Evolutionary conservation across 2,113 vertebrate species (phyloP).

Genomic region (Salvelinus fontinalis): DNA sequence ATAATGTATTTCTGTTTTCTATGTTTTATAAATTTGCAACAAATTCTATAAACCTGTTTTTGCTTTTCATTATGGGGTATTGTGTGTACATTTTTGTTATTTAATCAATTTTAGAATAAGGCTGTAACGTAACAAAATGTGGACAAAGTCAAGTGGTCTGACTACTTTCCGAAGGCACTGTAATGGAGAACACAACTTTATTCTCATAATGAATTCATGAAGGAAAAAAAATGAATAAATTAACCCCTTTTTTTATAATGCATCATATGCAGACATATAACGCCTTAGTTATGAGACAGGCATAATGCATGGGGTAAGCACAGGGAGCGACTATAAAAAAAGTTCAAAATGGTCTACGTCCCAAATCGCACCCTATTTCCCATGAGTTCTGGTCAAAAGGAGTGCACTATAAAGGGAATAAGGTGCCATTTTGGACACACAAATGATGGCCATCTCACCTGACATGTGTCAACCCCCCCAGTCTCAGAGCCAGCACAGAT

Average conservation of each 20-base stretch:
- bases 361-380: no score
- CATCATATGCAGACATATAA: not conserved
- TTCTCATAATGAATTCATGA: not conserved
- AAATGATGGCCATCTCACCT: slow-evolving; percentile 42
- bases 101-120: no score
- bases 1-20: no score
- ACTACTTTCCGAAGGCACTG: no score
- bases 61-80: no score
- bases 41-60: no score
- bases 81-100: no score
- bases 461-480: slow-evolving; percentile 52
- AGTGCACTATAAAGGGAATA: not conserved
- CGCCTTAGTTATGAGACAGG: not conserved
- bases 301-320: not conserved
- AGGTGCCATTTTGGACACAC: no score
- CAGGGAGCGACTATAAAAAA: not conserved
- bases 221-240: not conserved
- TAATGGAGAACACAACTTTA: not conserved
- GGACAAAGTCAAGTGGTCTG: no score
- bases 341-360: not conserved
- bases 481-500: slow-evolving; percentile 63
- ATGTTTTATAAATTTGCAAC: no score
- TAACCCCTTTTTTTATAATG: not conserved
- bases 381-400: no score
- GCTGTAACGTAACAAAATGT: no score